Base-by-base conservation (phyloP, 2,797 vertebrate species). In the Synaphobranchus kaupii region DNA sequence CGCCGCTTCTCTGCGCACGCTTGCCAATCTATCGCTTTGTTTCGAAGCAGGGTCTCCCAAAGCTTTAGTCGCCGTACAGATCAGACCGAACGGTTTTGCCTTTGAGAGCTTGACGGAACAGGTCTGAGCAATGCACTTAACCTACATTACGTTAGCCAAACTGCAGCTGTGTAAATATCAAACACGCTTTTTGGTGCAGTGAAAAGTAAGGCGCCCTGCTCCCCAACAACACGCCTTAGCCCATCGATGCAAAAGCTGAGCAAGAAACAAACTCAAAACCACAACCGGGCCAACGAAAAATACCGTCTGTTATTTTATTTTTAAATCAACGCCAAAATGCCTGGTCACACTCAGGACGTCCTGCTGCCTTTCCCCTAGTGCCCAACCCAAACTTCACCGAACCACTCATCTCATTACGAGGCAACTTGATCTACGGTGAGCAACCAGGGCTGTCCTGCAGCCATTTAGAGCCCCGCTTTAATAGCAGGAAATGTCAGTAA, bases 401-500 rank as follows among this genome's bases (percentile, higher is more conserved):
- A 12, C 3, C 76, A 9, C 76, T 80, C 76, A 4, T 48, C 76
- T 80, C 47, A 80, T 80, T 48, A 47, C 8, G 76, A 80, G 76
- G 76, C 44, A 47, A 80, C 44, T 34, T 34, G 52, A 84, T 54
- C 50, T 28, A 20, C 12, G 82, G 9, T 58, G 50, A 56, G 9
- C 50, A 31, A 44, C 54, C 58, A 60, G 58, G 56, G 15, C 83
- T 8, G 12, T 66, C 34, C 31, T 22, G 28, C 52, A 44, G 73
- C 2, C 73, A 17, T 84, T 84, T 52, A 84, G 28, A 84, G 28
- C 13, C 81, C 80, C 1, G 12, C 17, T 84, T 84, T 84, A 58
- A 84, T 60, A 44, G 83, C 83, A 84, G 83, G 83, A 84, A 84
- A 84, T 84, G 83, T 84, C 52, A 39, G 83, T 22, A 84, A 84